Conservation (phyloP, 2,113 vertebrate genomes). For the Geococcyx californianus region DNA sequence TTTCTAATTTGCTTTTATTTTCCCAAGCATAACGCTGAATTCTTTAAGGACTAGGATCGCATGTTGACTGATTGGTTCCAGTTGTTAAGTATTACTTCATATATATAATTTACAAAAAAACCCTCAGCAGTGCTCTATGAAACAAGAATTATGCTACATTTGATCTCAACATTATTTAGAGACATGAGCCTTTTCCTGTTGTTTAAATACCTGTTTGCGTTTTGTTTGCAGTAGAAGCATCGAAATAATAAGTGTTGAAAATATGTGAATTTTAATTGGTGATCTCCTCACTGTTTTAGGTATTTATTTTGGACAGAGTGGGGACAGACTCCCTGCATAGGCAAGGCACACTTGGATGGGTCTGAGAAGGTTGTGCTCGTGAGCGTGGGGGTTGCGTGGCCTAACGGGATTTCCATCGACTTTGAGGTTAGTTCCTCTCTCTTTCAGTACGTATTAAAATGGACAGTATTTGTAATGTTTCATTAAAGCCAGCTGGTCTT, state of each 20-base stretch:
- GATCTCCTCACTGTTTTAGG: constrained; percentile 71
- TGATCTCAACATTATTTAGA: neutral
- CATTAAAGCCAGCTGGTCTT: constrained; percentile 3
- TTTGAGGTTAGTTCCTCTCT: constrained; percentile 85
- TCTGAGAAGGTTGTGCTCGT: constrained; percentile 92
- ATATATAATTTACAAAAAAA: neutral
- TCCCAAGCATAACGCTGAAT: neutral
- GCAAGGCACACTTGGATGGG: constrained; percentile 90
- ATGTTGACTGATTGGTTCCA: fast-evolving
- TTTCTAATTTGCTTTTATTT: neutral
- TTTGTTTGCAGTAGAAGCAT: neutral
- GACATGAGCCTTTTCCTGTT: neutral
- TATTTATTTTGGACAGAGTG: constrained; percentile 99
- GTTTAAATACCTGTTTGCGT: neutral
- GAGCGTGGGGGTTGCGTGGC: constrained; percentile 91
- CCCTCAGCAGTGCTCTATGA: neutral
- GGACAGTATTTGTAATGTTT: neutral
- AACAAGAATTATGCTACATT: neutral
- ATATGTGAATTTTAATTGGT: neutral
- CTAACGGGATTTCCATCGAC: constrained; percentile 96
- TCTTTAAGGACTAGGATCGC: neutral
- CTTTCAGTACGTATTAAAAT: neutral
- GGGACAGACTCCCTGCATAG: constrained; percentile 94
- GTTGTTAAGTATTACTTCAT: neutral
- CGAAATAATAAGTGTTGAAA: too few relatives aligned